Percentiles rank a stretch among this genome's conserved stretches.
Evolutionary conservation across 1,140 invertebrate species (phyloP).

Genomic region (Pemphigus obesinymphae): DNA sequence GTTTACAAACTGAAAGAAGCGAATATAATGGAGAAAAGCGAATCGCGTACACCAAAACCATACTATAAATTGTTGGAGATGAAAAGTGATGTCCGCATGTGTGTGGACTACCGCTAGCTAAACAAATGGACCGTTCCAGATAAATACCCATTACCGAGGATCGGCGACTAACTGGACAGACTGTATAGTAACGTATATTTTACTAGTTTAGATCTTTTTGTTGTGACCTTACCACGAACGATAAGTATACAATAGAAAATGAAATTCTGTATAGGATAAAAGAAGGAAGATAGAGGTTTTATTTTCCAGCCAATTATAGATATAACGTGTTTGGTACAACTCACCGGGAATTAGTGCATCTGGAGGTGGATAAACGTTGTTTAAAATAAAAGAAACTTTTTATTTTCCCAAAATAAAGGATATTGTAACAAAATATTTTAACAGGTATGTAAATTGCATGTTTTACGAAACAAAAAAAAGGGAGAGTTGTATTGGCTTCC

Average conservation of each 20-base stretch:
- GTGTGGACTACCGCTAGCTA: background rate
- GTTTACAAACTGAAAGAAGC: background rate
- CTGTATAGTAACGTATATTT: conserved; percentile 50
- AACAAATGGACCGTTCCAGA: background rate
- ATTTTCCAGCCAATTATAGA: no score
- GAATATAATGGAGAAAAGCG: background rate
- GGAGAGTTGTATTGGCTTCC: no score
- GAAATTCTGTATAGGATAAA: background rate
- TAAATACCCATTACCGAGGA: background rate
- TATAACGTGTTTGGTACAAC: no score
- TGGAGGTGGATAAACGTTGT: background rate
- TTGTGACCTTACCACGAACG: conserved; percentile 43
- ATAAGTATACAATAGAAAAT: background rate
- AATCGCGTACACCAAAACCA: background rate
- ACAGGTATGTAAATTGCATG: background rate
- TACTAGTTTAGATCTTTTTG: conserved; percentile 53
- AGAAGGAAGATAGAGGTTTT: background rate
- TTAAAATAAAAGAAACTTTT: no score
- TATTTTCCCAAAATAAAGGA: background rate
- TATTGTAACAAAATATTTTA: background rate
- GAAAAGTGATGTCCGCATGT: background rate
- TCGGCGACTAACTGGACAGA: conserved; percentile 42
- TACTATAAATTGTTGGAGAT: background rate
- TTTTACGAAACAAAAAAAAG: no score
- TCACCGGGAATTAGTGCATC: background rate